Evolutionary conservation across 2,113 vertebrate species (phyloP), one percentile per base, ranked within the genome.

Genomic region (Daboia siamensis): DNA sequence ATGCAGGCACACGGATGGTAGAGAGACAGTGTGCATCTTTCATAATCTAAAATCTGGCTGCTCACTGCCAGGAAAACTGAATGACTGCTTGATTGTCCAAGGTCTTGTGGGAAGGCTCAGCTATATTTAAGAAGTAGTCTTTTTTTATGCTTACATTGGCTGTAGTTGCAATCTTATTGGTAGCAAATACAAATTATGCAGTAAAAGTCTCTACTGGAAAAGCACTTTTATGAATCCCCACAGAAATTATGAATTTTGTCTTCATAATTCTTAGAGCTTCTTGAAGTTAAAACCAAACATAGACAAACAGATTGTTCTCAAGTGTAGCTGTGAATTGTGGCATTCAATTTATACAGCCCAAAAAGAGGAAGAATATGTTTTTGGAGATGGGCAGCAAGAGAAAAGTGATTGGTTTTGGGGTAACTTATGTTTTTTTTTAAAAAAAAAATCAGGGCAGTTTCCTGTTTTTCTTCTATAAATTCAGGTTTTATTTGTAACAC

Each of bases 31-130:
- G 94, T 95, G 90, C 59, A 96, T 86, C 59, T 88, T 96, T 95
- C 92, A 92, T 12, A 95, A 95, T 95, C 93, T 94, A 91, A 96
- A 96, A 95, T 95, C 95, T 95, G 94, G 90, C 91, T 91, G 94
- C 91, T 84, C 94, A 86, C 90, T 90, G 69, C 95, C 94, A 96
- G 95, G 86, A 86, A 61, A 64, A 17, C 92, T 93, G 94, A 96
- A 96, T 96, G 95, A 96, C 86, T 96, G 95, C 93, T 94, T 12
- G 1, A 74, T 95, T 96, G 95, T 96, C 94, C 91, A 57, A 64
- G 94, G n/a, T 94, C 93, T 0, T 92, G 93, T 48, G 91, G 93
- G 91, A 95, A 92, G 93, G 96, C 90, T 96, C 94, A 93, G 94
- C 93, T 89, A 93, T 93, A 80, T 94, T 97, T 90, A 93, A 92